A percentile compares a stretch with the other conserved stretches of the same genome.
phyloP scores from a whole-genome alignment of 2,888 invertebrate genomes.

The Parnassius apollo region DNA sequence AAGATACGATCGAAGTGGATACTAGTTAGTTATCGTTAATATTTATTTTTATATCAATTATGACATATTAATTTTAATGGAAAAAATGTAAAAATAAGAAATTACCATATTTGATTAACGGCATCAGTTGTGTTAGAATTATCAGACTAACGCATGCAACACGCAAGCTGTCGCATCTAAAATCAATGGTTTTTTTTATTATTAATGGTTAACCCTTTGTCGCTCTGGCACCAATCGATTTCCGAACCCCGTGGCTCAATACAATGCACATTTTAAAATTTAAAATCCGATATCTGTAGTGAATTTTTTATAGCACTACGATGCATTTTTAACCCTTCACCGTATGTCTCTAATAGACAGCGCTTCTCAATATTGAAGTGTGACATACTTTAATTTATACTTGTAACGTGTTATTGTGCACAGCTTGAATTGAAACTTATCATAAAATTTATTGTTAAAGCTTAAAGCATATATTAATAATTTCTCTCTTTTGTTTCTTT shows the following conservation, averaged over 20 bases:
- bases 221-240: constrained; percentile 75
- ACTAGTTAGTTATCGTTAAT: too few species aligned
- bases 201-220: constrained; percentile 78
- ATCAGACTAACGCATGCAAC: constrained; percentile 29
- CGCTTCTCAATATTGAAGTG: constrained; percentile 48
- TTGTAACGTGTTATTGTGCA: too few species aligned
- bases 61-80: too few species aligned
- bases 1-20: too few species aligned
- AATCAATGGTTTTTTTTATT: constrained; percentile 68
- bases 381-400: constrained; percentile 14
- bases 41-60: too few species aligned
- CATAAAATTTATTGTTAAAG: too few species aligned
- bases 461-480: too few species aligned
- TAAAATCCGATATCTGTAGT: constrained; percentile 80
- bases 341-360: constrained; percentile 59
- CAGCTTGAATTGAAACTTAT: too few species aligned
- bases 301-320: constrained; percentile 73
- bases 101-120: too few species aligned
- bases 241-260: constrained; percentile 70
- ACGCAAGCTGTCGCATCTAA: constrained; percentile 70
- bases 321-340: constrained; percentile 80
- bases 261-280: constrained; percentile 81
- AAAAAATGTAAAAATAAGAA: too few species aligned
- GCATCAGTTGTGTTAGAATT: constrained; percentile 29
- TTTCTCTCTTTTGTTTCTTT: too few species aligned